Evolutionary conservation across 2,797 vertebrate genomes (phyloP).

Genomic region (Gadopsis bispinosus): DNA sequence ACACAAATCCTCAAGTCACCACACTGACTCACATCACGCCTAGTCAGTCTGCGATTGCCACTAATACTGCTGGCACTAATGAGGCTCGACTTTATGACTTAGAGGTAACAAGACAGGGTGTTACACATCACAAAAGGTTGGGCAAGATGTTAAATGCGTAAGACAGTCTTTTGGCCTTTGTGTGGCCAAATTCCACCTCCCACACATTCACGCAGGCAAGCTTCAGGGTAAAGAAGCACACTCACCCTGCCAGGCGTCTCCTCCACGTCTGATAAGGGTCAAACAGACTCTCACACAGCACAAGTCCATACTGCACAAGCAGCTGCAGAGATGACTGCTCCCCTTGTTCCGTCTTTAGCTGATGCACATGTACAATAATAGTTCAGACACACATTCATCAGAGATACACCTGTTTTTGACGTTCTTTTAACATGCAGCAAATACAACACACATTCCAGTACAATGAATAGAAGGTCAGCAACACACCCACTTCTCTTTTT

Average conservation of each 20-base stretch:
- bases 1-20: constrained; percentile 58
- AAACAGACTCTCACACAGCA: constrained; percentile 93
- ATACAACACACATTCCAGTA: constrained; percentile 44
- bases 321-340: constrained; percentile 80
- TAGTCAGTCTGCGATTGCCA: constrained; percentile 14
- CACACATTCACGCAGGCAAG: constrained; percentile 53
- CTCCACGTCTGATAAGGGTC: constrained; percentile 98
- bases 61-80: constrained; percentile 12
- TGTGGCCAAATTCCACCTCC: constrained; percentile 52
- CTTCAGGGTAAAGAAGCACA: constrained; percentile 36
- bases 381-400: constrained; percentile 13
- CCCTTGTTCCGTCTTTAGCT: constrained; percentile 85
- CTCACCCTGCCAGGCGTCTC: constrained; percentile 92
- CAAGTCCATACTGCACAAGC: constrained; percentile 88
- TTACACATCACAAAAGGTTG: constrained; percentile 53
- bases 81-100: constrained; percentile 37
- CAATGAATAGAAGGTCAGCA: constrained; percentile 39
- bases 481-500: constrained; percentile 63
- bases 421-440: constrained; percentile 25
- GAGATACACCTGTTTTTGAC: constrained; percentile 16
- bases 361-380: constrained; percentile 45
- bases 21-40: constrained; percentile 36
- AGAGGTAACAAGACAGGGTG: constrained; percentile 43
- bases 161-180: constrained; percentile 40
- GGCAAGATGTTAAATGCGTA: constrained; percentile 43